A percentile compares a stretch with the other conserved stretches of the same genome.
Conservation (phyloP, 2,113 vertebrate genomes). For the Edolisoma coerulescens region DNA sequence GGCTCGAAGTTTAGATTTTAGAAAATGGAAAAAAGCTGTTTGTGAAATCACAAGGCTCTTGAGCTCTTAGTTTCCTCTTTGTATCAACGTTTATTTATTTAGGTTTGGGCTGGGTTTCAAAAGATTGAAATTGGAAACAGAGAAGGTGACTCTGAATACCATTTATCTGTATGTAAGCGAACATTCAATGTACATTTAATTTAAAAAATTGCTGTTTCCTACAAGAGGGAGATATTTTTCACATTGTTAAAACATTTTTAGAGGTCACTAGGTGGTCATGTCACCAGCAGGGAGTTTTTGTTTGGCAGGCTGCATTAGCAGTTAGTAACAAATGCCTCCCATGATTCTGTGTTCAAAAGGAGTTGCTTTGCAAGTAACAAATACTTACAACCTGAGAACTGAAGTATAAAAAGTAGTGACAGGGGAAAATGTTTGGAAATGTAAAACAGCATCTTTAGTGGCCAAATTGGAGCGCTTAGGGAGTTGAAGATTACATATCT, state of each 20-base stretch:
- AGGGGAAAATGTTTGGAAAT: constrained; percentile 79
- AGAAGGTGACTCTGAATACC: constrained; percentile 85
- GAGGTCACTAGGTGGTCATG: constrained; percentile 87
- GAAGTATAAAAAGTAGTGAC: constrained; percentile 79
- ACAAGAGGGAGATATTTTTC: constrained; percentile 89
- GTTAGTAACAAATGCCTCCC: constrained; percentile 83
- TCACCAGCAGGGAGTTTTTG: constrained; percentile 84
- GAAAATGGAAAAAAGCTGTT: constrained; percentile 86
- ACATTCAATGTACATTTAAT: constrained; percentile 82
- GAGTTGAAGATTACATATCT: constrained; percentile 75
- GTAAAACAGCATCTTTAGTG: constrained; percentile 80
- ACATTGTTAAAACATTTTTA: constrained; percentile 89
- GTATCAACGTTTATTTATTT: constrained; percentile 88
- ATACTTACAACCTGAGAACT: constrained; percentile 82
- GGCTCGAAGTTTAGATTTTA: constrained; percentile 80
- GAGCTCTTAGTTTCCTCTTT: constrained; percentile 86
- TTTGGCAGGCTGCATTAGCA: constrained; percentile 83
- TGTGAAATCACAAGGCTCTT: constrained; percentile 80
- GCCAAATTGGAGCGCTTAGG: constrained; percentile 77
- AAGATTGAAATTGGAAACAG: constrained; percentile 86
- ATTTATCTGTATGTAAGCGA: constrained; percentile 85
- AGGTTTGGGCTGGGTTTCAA: constrained; percentile 85
- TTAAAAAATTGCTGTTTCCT: constrained; percentile 85
- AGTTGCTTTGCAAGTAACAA: constrained; percentile 79
- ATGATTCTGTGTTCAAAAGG: constrained; percentile 76